phyloP scores from a whole-genome alignment of 2,797 vertebrate genomes.

The Paedocypris micromegethes region DNA sequence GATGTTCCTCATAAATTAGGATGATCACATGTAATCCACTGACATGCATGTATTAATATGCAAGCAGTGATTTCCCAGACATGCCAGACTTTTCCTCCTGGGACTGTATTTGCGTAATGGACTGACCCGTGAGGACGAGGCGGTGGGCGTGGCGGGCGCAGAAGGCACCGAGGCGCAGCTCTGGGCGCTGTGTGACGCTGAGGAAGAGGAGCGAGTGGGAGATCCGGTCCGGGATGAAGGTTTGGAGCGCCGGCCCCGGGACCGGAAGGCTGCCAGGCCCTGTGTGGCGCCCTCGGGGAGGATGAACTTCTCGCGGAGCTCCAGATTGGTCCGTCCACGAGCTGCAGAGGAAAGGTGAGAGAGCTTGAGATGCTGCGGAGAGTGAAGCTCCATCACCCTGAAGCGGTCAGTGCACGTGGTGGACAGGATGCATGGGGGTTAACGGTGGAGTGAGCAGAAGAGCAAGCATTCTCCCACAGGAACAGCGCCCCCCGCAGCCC shows the following conservation, averaged over 20 bases:
- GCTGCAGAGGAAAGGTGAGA: slow-evolving; percentile 61
- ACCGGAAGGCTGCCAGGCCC: slow-evolving; percentile 90
- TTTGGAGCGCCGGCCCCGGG: slow-evolving; percentile 88
- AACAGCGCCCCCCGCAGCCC: slow-evolving; percentile 53
- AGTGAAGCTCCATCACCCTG: too few relatives aligned
- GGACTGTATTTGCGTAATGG: too few relatives aligned
- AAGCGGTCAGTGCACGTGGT: slow-evolving; percentile 22
- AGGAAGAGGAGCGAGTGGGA: slow-evolving; percentile 90
- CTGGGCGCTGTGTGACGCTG: slow-evolving; percentile 91
- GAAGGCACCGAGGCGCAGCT: slow-evolving; percentile 90
- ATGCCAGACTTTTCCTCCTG: too few relatives aligned
- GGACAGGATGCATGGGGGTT: slow-evolving; percentile 35
- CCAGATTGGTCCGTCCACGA: slow-evolving; percentile 93
- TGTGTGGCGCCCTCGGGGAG: slow-evolving; percentile 89
- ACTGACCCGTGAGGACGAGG: slow-evolving; percentile 81
- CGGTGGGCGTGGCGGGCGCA: slow-evolving; percentile 84
- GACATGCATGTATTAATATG: too few relatives aligned
- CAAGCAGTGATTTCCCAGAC: too few relatives aligned
- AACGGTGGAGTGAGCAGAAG: slow-evolving; percentile 32
- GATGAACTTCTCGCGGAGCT: slow-evolving; percentile 96
- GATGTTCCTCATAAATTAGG: too few relatives aligned
- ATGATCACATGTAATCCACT: too few relatives aligned
- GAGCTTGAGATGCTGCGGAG: too few relatives aligned
- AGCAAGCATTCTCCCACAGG: slow-evolving; percentile 41
- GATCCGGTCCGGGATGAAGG: slow-evolving; percentile 92